Evolutionary conservation across 2,113 vertebrate species (phyloP).

Genomic region (Bufo gargarizans): DNA sequence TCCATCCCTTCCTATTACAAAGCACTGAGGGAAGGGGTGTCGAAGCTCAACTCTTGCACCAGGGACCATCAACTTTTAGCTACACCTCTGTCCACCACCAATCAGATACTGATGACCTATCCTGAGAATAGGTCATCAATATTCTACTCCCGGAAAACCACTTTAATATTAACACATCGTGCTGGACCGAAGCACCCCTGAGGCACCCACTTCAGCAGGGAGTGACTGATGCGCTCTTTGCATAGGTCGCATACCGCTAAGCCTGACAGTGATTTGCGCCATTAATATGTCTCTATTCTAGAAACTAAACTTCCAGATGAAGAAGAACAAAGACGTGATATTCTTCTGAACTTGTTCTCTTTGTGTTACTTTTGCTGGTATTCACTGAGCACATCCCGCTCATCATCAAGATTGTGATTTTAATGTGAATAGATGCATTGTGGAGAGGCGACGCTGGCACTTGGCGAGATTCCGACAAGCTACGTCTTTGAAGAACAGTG

Average conservation of each 20-base stretch:
- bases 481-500: neutral
- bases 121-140: too few relatives aligned
- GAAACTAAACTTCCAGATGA: neutral
- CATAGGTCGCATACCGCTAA: neutral
- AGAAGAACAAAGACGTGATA: neutral
- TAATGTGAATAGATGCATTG: conserved; percentile 30
- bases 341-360: neutral
- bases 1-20: too few relatives aligned
- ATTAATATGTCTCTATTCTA: neutral
- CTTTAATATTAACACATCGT: too few relatives aligned
- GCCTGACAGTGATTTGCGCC: neutral
- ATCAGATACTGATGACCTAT: too few relatives aligned
- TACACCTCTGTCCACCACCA: too few relatives aligned
- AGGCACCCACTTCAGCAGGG: too few relatives aligned
- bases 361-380: neutral
- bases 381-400: neutral
- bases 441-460: neutral
- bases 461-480: conserved; percentile 13
- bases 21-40: too few relatives aligned
- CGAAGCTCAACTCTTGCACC: too few relatives aligned
- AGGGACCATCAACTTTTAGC: too few relatives aligned
- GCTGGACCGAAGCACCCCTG: too few relatives aligned
- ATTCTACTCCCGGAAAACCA: too few relatives aligned
- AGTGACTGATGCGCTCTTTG: too few relatives aligned
- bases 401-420: conserved; percentile 6